A percentile compares a stretch with the other conserved stretches of the same genome.
Evolutionary conservation across 1,140 invertebrate species (phyloP).

Genomic region (Heliothis subflexa): DNA sequence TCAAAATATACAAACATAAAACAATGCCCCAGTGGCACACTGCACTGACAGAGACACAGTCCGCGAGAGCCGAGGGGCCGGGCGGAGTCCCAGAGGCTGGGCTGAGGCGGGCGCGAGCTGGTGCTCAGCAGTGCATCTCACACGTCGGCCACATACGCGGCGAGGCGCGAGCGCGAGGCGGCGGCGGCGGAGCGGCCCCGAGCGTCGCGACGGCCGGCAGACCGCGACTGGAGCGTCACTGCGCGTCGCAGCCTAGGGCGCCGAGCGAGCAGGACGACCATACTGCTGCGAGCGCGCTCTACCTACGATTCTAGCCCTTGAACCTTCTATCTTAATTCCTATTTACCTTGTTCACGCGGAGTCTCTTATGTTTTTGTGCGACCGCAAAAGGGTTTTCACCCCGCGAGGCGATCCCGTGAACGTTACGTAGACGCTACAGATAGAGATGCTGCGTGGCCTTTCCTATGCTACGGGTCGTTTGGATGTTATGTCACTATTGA

Average conservation of each 20-base stretch:
- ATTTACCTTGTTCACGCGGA: conserved; percentile 71
- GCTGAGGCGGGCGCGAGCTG: conserved; percentile 42
- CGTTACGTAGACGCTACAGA: conserved; percentile 78
- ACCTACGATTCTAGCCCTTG: conserved; percentile 80
- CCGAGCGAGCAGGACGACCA: conserved; percentile 80
- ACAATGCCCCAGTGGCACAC: conserved; percentile 74
- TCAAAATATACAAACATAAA: conserved; percentile 67
- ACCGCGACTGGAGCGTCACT: conserved; percentile 82
- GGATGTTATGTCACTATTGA: conserved; percentile 81
- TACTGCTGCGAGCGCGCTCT: conserved; percentile 61
- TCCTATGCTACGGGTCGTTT: conserved; percentile 68
- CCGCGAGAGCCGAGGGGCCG: conserved; percentile 36
- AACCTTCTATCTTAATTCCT: conserved; percentile 75
- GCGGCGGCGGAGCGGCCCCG: conserved; percentile 72
- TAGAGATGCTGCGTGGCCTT: conserved; percentile 81
- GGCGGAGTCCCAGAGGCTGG: conserved; percentile 28
- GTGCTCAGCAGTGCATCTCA: conserved; percentile 75
- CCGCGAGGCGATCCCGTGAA: conserved; percentile 69
- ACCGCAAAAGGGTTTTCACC: conserved; percentile 79
- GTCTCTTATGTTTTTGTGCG: conserved; percentile 72
- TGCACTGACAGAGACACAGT: conserved; percentile 56
- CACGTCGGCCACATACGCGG: conserved; percentile 69
- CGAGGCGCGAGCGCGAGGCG: conserved; percentile 57
- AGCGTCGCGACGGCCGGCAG: conserved; percentile 83
- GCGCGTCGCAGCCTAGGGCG: conserved; percentile 79